Base-by-base conservation (phyloP, 2,113 vertebrate genomes). In the Tragelaphus imberbis region DNA sequence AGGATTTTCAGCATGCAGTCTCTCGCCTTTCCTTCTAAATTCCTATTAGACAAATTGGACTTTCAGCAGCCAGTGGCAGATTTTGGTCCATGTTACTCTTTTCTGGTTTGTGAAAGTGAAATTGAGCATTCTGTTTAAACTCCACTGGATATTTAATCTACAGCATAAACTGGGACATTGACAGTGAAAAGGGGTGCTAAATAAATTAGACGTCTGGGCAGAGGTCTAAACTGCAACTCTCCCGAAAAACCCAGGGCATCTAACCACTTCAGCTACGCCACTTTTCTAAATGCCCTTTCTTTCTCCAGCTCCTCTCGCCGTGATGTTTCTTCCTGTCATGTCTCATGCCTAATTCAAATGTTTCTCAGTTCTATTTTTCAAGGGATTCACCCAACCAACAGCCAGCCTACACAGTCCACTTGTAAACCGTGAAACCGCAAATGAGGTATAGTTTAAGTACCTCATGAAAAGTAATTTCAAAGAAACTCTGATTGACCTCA, bases 1-100 rank as follows among this genome's bases (percentile, higher is more conserved):
- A 84, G 28, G 16, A 33, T 94, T 59, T 75, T 86, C 51, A 75
- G 36, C 49, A 75, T 79, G 17, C 44, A 3, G 0, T 75, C 92
- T 80, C 96, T 90, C 88, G 15, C 51, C 55, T 96, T 84, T 49
- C 94, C 93, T 96, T 93, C 65, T 96, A 98, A 98, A 91, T 97
- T 77, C 40, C 94, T 91, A 79, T 95, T 93, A 94, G 21, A 59
- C 79, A 91, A 16, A 86, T 97, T 95, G 86, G 96, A 98, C 96
- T 97, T 95, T 94, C 93, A 97, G 89, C 80, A 97, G 36, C 25
- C 55, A 44, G 51, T 27, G 44, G 19, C 84, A 97, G 75, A 25
- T 93, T 97, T 98, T 63, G 30, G 28, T 56, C 44, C 40, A 19
- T 15, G 27, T 7, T 90, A 80, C 40, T 92, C 97, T 97, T 97